These are phyloP conservation scores for Troglohyphantes excavatus DNA, from an alignment of 2,888 invertebrate species.

Conservation along the genomic window DNA sequence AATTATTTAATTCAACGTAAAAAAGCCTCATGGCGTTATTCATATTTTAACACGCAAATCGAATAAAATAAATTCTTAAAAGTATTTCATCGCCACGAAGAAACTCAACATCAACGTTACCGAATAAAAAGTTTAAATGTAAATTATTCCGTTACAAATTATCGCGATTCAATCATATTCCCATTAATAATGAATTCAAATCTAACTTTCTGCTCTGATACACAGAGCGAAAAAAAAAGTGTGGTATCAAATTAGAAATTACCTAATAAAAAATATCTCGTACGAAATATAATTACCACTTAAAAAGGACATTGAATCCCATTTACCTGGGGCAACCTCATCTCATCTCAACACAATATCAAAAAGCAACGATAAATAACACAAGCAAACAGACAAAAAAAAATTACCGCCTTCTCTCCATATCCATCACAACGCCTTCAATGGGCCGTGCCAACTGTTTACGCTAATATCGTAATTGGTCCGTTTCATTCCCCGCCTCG, in stretches of 20 bases:
- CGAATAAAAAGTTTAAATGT: too few relatives aligned
- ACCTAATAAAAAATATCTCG: background rate
- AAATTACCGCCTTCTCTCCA: constrained; percentile 15
- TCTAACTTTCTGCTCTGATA: background rate
- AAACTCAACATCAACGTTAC: too few relatives aligned
- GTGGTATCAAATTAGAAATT: background rate
- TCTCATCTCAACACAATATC: constrained; percentile 22
- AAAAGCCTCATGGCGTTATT: too few relatives aligned
- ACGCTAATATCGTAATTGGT: constrained; percentile 62
- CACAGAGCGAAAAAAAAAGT: background rate
- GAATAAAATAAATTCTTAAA: too few relatives aligned
- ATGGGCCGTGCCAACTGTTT: constrained; percentile 50
- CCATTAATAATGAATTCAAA: background rate
- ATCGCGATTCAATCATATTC: background rate
- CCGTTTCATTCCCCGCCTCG: constrained; percentile 28
- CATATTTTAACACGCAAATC: too few relatives aligned
- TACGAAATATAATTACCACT: constrained; percentile 21
- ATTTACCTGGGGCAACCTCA: constrained; percentile 50
- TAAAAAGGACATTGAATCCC: constrained; percentile 39
- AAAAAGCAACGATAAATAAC: constrained; percentile 51
- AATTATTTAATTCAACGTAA: too few relatives aligned
- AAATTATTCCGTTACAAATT: background rate
- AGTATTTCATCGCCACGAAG: too few relatives aligned
- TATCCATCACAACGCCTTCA: constrained; percentile 62
- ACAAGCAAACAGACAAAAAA: constrained; percentile 46